These are phyloP conservation scores for Rallus limicola DNA, from an alignment of 2,113 vertebrate genomes.

Conservation along the genomic window DNA sequence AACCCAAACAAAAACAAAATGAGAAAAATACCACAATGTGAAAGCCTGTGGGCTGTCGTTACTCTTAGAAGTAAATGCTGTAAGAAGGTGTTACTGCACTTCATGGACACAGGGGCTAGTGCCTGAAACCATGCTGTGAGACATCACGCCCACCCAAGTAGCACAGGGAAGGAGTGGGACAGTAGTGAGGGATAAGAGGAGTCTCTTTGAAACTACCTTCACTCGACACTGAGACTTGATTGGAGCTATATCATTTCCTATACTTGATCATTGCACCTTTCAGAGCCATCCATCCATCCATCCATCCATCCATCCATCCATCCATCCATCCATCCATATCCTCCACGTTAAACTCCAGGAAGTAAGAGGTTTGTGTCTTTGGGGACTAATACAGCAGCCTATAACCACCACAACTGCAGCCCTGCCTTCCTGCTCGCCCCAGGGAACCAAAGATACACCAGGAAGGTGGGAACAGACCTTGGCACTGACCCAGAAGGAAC, in stretches of 20 bases:
- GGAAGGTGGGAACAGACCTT: neutral
- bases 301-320: too few relatives aligned
- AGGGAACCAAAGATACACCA: fast-evolving
- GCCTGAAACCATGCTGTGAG: neutral
- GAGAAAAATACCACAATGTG: neutral
- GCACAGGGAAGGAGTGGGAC: neutral
- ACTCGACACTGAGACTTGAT: neutral
- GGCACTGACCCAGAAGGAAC: neutral
- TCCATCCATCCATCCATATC: neutral
- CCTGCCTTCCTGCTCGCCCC: neutral
- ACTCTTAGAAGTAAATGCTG: neutral
- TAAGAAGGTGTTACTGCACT: neutral
- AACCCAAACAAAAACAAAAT: neutral
- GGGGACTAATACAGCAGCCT: neutral
- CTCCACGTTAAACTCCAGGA: neutral
- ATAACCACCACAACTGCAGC: neutral
- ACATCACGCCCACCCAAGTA: neutral
- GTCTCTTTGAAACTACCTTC: neutral
- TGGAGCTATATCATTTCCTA: neutral
- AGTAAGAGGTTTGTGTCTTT: neutral
- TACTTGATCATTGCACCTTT: neutral
- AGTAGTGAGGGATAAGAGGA: neutral
- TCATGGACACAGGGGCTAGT: neutral
- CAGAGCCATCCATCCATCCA: neutral
- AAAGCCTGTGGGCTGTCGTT: neutral